phyloP scores from a whole-genome alignment of 2,797 vertebrate genomes.

The Platyrinchus mystaceus region DNA sequence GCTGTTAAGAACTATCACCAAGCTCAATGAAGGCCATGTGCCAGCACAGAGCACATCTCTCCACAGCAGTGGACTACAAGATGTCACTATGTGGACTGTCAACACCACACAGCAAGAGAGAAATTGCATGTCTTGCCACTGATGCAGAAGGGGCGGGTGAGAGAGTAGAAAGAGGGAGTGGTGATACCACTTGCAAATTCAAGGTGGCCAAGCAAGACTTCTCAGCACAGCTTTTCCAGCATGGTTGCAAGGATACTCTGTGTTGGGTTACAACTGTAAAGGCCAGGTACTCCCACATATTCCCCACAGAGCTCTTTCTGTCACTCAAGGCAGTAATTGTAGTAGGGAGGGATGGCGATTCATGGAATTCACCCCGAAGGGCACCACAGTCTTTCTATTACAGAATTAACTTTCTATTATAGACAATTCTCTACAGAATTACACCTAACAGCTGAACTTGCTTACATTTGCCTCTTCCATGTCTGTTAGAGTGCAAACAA shows the following conservation, averaged over 20 bases:
- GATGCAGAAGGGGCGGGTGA: neutral
- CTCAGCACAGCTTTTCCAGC: neutral
- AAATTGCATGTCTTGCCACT: neutral
- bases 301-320: neutral
- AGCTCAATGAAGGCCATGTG: accelerated
- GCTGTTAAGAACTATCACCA: neutral
- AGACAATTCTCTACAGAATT: neutral
- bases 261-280: neutral
- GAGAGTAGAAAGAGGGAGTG: neutral
- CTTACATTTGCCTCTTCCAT: neutral
- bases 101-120: neutral
- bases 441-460: neutral
- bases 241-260: neutral
- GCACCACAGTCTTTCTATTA: neutral
- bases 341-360: accelerated
- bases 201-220: neutral
- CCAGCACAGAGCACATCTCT: neutral
- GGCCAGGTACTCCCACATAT: neutral
- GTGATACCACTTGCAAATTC: neutral
- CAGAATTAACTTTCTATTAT: neutral
- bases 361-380: neutral
- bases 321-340: accelerated
- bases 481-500: neutral
- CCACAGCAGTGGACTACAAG: neutral
- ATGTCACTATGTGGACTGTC: no score